These are phyloP conservation scores for Cydia amplana DNA, from an alignment of 1,140 invertebrate genomes.

Conservation along the genomic window DNA sequence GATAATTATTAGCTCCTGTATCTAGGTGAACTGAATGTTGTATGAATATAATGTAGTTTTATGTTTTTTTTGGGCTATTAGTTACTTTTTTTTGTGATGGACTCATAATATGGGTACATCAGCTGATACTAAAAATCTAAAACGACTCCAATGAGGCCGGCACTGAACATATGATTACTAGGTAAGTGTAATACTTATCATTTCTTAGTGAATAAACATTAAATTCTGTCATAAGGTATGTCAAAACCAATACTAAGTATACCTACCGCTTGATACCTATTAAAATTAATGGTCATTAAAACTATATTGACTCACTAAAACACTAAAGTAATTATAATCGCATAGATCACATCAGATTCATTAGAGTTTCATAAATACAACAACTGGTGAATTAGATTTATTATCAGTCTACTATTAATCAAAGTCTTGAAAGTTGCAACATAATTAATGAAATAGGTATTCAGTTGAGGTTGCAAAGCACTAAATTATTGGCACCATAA, in stretches of 20 bases:
- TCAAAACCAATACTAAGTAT: no score
- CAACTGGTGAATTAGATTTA: not conserved
- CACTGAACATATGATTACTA: no score
- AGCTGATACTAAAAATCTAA: no score
- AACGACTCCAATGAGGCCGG: no score
- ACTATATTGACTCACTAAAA: not conserved
- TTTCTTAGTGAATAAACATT: no score
- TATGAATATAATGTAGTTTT: not conserved
- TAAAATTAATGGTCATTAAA: not conserved
- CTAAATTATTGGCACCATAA: not conserved
- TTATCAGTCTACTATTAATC: not conserved
- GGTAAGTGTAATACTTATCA: no score
- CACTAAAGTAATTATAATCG: not conserved
- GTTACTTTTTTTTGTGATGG: no score
- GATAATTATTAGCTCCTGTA: slow-evolving; percentile 27
- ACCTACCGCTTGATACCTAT: no score
- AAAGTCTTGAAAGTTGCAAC: slow-evolving; percentile 5
- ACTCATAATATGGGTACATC: no score
- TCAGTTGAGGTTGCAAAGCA: slow-evolving; percentile 1
- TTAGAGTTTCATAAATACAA: not conserved
- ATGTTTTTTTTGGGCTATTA: not conserved
- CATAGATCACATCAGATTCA: slow-evolving; percentile 1
- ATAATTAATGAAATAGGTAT: not conserved
- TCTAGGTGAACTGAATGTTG: not conserved
- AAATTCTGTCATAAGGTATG: no score